Evolutionary conservation across 2,797 vertebrate species (phyloP).

Genomic region (Taeniopygia guttata): DNA sequence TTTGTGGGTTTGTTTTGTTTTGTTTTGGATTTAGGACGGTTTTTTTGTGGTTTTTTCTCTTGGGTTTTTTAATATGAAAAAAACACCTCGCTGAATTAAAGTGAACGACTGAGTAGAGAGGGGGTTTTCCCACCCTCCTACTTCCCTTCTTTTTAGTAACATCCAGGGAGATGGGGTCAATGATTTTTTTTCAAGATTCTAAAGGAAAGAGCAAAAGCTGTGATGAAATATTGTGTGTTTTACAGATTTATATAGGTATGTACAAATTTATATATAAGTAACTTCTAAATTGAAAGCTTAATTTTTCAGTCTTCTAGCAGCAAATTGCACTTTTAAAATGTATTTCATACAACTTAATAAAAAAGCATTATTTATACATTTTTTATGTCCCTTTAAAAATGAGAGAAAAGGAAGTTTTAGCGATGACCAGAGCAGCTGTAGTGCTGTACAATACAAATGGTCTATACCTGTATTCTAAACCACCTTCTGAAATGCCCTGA

Average conservation of each 20-base stretch:
- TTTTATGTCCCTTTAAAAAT: background rate
- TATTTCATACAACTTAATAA: background rate
- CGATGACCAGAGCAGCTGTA: fast-evolving
- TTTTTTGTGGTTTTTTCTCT: too few relatives aligned
- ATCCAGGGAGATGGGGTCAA: background rate
- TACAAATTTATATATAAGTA: background rate
- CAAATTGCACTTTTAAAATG: background rate
- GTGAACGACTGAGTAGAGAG: background rate
- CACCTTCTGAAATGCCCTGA: background rate
- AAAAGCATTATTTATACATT: background rate
- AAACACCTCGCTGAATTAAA: background rate
- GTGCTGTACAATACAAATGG: background rate
- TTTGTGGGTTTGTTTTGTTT: background rate
- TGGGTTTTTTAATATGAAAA: background rate
- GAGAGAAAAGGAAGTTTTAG: background rate
- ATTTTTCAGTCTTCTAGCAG: background rate
- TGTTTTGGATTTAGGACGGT: fast-evolving
- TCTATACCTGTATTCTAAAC: background rate
- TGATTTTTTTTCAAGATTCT: background rate
- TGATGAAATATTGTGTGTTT: background rate
- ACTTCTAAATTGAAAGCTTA: background rate
- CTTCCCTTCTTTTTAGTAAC: background rate
- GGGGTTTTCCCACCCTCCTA: background rate
- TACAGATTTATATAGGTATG: background rate
- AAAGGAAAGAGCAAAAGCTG: background rate